A percentile compares a stretch with the other conserved stretches of the same genome.
Evolutionary conservation across 2,797 vertebrate species (phyloP).

Genomic region (Anomalospiza imberbis): DNA sequence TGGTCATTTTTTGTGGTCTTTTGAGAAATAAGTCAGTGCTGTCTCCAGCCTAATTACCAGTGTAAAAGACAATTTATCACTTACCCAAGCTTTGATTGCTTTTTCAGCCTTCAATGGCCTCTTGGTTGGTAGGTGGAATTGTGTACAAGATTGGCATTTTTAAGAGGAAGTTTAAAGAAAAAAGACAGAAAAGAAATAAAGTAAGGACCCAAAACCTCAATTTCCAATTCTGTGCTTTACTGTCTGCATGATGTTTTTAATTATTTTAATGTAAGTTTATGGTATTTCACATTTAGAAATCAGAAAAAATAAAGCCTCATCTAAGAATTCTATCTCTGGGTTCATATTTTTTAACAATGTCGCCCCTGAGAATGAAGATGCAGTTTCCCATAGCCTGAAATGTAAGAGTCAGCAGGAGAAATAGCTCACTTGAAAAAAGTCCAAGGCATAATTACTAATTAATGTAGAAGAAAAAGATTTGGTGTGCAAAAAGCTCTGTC

Average conservation of each 20-base stretch:
- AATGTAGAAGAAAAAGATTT: conserved; percentile 4
- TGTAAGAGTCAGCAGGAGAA: conserved; percentile 33
- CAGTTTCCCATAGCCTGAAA: conserved; percentile 1
- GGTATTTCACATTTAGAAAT: background rate
- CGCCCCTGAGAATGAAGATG: conserved; percentile 10
- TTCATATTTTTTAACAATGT: conserved; percentile 1
- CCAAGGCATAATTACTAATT: conserved; percentile 12
- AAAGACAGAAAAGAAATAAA: background rate
- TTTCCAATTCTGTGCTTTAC: background rate
- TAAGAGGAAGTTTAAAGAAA: background rate
- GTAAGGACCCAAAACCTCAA: background rate
- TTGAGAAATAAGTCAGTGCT: background rate
- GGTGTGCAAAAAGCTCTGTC: background rate
- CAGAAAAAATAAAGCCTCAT: background rate
- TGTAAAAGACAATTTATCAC: conserved; percentile 42
- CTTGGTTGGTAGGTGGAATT: background rate
- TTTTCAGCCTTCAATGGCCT: conserved; percentile 9
- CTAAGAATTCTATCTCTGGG: background rate
- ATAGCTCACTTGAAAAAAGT: conserved; percentile 22
- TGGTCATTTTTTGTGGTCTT: conserved; percentile 1
- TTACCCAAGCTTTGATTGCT: conserved; percentile 19
- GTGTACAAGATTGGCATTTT: background rate
- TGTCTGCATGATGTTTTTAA: background rate
- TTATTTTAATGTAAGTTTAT: background rate
- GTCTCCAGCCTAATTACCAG: conserved; percentile 1